phyloP scores from a whole-genome alignment of 2,888 invertebrate species.

The Parelbella ahira region DNA sequence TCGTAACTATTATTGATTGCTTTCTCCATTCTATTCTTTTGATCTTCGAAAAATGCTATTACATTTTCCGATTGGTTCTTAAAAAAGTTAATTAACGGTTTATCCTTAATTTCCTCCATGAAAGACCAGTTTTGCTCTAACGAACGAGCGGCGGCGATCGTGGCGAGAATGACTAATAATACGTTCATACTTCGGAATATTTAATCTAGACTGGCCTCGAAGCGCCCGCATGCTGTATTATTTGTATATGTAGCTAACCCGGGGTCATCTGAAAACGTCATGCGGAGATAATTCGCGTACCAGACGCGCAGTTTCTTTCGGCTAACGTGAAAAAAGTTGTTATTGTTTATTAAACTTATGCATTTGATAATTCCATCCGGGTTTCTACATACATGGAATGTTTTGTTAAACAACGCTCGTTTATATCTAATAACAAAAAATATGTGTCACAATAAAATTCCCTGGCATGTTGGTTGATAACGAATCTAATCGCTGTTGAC shows the following conservation, averaged over 20 bases:
- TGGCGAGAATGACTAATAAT: constrained; percentile 26
- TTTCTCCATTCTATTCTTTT: constrained; percentile 36
- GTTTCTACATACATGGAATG: too few relatives aligned
- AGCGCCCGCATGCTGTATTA: constrained; percentile 33
- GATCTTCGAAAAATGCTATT: constrained; percentile 42
- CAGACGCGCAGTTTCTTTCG: constrained; percentile 1
- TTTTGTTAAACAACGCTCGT: too few relatives aligned
- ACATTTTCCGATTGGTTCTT: constrained; percentile 38
- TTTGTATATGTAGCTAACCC: constrained; percentile 37
- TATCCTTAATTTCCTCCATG: constrained; percentile 19
- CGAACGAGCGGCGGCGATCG: constrained; percentile 25
- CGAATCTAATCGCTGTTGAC: too few relatives aligned
- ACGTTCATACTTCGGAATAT: constrained; percentile 38
- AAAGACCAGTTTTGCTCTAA: constrained; percentile 15
- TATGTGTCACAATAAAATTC: too few relatives aligned
- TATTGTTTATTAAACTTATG: constrained; percentile 4
- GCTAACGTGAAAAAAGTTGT: constrained; percentile 4
- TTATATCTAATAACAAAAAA: too few relatives aligned
- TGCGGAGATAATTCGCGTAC: constrained; percentile 4
- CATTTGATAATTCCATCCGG: neutral
- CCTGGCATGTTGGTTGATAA: too few relatives aligned
- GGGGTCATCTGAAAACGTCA: constrained; percentile 44
- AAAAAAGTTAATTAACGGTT: constrained; percentile 31
- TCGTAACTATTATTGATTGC: constrained; percentile 39
- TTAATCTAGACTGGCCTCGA: constrained; percentile 35